Percentiles rank a stretch among this genome's conserved stretches.
These are phyloP conservation scores for Pangasianodon gigas DNA, from an alignment of 2,113 vertebrate species.

Conservation along the genomic window DNA sequence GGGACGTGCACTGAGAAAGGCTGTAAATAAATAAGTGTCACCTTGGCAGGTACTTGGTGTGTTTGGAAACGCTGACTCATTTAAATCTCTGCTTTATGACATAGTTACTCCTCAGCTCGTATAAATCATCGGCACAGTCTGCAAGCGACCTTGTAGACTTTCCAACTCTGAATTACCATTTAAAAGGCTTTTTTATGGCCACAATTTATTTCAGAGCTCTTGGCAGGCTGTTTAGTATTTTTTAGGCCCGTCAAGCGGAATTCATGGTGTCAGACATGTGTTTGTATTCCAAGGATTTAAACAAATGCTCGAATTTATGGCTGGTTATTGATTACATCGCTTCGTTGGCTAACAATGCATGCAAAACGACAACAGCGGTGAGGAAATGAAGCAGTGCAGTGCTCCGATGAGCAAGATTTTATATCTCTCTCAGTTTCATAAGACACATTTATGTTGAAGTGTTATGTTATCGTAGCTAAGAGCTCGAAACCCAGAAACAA, in stretches of 20 bases:
- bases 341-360: not conserved
- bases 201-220: slow-evolving; percentile 48
- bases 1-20: not conserved
- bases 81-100: slow-evolving; percentile 35
- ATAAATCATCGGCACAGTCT: slow-evolving; percentile 12
- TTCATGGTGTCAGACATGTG: slow-evolving; percentile 40
- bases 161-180: slow-evolving; percentile 45
- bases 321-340: slow-evolving; percentile 43
- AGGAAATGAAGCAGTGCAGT: not conserved
- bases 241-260: slow-evolving; percentile 41
- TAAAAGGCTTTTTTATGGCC: slow-evolving; percentile 38
- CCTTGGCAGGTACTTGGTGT: slow-evolving; percentile 30
- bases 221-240: slow-evolving; percentile 51
- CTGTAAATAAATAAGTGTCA: slow-evolving; percentile 18
- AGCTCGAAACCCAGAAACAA: not conserved
- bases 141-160: slow-evolving; percentile 24
- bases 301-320: slow-evolving; percentile 31
- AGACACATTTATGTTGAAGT: slow-evolving; percentile 21
- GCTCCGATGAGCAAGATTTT: not conserved
- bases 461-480: not conserved
- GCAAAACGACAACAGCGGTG: not conserved
- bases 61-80: slow-evolving; percentile 40
- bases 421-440: not conserved
- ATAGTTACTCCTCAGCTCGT: slow-evolving; percentile 24
- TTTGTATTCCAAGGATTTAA: slow-evolving; percentile 47